Evolutionary conservation across 2,797 vertebrate species (phyloP).

Genomic region (Paramormyrops hopkinsi): DNA sequence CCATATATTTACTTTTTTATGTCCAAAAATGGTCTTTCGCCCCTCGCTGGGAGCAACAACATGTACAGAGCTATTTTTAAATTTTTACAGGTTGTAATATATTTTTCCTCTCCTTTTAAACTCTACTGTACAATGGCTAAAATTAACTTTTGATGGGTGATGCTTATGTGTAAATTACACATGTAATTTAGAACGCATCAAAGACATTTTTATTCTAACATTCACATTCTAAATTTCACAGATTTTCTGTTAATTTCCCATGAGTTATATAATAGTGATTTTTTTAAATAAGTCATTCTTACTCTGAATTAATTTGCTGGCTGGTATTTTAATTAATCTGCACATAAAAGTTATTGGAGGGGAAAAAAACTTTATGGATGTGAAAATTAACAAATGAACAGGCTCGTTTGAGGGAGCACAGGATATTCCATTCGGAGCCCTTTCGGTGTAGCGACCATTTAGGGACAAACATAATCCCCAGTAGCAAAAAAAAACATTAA

Average conservation of each 20-base stretch:
- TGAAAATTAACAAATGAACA: not conserved
- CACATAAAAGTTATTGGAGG: not conserved
- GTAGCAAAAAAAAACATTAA: slow-evolving; percentile 44
- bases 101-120: not conserved
- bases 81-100: not conserved
- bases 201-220: slow-evolving; percentile 46
- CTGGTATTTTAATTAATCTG: not conserved
- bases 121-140: not conserved
- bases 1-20: not conserved
- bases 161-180: not conserved
- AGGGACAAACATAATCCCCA: slow-evolving; percentile 35
- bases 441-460: not conserved
- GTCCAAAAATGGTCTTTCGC: not conserved
- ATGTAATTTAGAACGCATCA: slow-evolving; percentile 39
- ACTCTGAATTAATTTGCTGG: not conserved
- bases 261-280: not conserved
- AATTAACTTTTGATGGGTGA: not conserved
- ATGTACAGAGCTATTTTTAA: not conserved
- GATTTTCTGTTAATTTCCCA: not conserved
- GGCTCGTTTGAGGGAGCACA: not conserved
- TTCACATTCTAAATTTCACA: slow-evolving; percentile 29
- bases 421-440: not conserved
- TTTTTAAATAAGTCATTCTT: not conserved
- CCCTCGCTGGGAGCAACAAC: not conserved
- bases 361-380: slow-evolving; percentile 17